phyloP scores from a whole-genome alignment of 2,113 vertebrate species.

The Cyprinus carpio region DNA sequence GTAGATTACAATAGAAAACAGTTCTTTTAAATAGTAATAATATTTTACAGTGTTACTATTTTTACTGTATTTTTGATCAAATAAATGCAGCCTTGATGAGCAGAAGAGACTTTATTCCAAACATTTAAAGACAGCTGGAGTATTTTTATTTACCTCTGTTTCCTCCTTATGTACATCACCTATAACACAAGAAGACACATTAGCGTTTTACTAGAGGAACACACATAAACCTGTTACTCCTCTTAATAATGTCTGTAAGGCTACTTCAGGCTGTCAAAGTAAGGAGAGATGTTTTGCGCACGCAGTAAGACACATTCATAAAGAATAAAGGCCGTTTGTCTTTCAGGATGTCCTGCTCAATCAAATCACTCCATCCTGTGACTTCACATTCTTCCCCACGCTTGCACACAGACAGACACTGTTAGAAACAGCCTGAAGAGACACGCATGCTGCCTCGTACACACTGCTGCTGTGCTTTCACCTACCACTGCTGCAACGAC shows the following conservation, averaged over 20 bases:
- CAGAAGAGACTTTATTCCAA: not conserved
- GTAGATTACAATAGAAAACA: not conserved
- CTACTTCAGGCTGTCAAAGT: not conserved
- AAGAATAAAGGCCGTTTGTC: slow-evolving; percentile 34
- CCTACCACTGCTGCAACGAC: slow-evolving; percentile 88
- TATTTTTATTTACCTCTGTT: slow-evolving; percentile 76
- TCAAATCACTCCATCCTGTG: slow-evolving; percentile 36
- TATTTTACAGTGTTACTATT: not conserved
- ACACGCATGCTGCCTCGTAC: not conserved
- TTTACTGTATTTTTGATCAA: not conserved
- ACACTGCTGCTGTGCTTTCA: slow-evolving; percentile 34
- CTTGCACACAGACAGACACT: not conserved
- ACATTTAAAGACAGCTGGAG: not conserved
- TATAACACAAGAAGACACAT: slow-evolving; percentile 63
- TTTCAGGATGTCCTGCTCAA: not conserved
- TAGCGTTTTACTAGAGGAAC: not conserved
- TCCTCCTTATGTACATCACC: slow-evolving; percentile 90
- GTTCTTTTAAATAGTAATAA: not conserved
- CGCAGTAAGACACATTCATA: not conserved
- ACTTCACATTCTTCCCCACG: slow-evolving; percentile 19
- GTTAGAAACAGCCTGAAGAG: not conserved
- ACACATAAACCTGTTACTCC: not conserved
- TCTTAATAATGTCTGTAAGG: not conserved
- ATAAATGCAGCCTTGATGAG: not conserved
- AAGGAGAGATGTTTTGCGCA: not conserved